Base-by-base conservation (phyloP, 37 sponge, comb jelly and placozoan species). In the Diacarnus erythraeanus region DNA sequence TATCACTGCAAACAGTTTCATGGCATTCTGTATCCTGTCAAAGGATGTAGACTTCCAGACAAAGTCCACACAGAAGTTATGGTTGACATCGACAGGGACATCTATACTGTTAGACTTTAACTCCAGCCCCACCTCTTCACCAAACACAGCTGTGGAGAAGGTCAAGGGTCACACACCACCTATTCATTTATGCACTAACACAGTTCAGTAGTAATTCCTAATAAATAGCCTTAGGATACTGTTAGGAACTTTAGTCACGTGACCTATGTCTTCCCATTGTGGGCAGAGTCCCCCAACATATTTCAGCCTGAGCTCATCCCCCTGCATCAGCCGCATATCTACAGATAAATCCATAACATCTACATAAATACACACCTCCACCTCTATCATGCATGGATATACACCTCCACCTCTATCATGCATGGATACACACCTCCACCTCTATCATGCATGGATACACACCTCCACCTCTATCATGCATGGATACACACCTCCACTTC, bases 21-120 rank as follows among this genome's bases (percentile, higher is more conserved):
- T 81, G 42, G 89, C 97, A 67, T 90, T 90, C 79, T 90, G 91
- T 94, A 96, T 96, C 37, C 97, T 75, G 51, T 98, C 98, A 86
- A 98, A 98, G 2, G 94, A 93, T 22, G 98, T 98, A 3, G 92
- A 86, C 88, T 98, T 98, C 98, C 98, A 98, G 38, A 98, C 95
- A 86, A 95, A 98, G 77, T 98, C 93, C 42, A 95, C 98, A 38
- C 79, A 56, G 76, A 95, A 98, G 80, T 86, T 80, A 42, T 76
- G 59, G 1, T 74, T 93, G 73, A 77, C 65, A 17, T 87, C 89
- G 21, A 51, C 56, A 15, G 95, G 95, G 0, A 95, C 92, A 27
- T 77, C 88, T 8, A 79, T 80, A n/a, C n/a, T n/a, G 58, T 83
- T 88, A 61, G 86, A 83, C 47, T 87, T 76, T 58, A 98, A 75